Conservation (phyloP, 2,888 invertebrate genomes). For the Psylliodes chrysocephalus region DNA sequence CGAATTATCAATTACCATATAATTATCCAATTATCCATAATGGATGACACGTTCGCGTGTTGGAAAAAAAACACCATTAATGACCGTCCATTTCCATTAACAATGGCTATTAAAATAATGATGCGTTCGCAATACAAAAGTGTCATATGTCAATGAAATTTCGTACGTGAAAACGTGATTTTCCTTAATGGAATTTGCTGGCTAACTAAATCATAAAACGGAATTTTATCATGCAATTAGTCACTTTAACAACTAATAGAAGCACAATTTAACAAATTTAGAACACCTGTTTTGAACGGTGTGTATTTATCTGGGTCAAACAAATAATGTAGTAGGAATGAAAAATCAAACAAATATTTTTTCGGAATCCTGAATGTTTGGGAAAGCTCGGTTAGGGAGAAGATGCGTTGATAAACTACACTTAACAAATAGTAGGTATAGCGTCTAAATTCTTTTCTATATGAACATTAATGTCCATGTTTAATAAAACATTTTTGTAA, state of each 20-base stretch:
- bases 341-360: neutral
- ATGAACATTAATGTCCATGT: too few species aligned
- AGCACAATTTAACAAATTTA: neutral
- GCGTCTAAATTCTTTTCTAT: too few species aligned
- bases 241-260: neutral
- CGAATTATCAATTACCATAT: too few species aligned
- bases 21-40: too few species aligned
- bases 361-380: neutral
- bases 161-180: neutral
- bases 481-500: too few species aligned
- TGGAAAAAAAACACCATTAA: neutral
- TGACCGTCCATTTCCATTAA: neutral
- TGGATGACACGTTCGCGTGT: neutral
- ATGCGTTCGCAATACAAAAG: neutral
- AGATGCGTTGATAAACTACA: too few species aligned
- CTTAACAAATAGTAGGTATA: too few species aligned
- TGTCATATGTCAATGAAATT: neutral
- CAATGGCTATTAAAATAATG: neutral
- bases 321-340: neutral
- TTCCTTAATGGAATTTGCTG: neutral
- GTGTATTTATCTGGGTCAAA: neutral
- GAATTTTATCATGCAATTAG: neutral
- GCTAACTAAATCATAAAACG: neutral
- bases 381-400: too few species aligned
- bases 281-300: neutral